These are phyloP conservation scores for Rhea americana DNA, from an alignment of 2,113 vertebrate genomes.

Conservation along the genomic window DNA sequence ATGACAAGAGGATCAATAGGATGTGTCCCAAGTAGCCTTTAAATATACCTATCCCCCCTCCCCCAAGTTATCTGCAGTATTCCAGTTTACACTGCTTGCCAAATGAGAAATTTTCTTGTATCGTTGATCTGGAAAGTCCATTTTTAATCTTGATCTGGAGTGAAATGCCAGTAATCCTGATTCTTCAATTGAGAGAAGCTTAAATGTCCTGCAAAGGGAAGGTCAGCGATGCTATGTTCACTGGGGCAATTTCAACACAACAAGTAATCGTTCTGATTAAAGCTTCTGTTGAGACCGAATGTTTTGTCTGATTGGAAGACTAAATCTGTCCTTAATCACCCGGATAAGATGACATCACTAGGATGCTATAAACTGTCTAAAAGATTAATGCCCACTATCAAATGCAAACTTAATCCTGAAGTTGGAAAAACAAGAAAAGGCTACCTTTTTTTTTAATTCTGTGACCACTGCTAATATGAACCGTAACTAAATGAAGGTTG, in stretches of 20 bases:
- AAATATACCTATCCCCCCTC: not conserved
- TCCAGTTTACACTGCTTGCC: not conserved
- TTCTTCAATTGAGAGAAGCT: constrained; percentile 35
- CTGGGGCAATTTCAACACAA: not conserved
- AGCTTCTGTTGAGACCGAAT: constrained; percentile 14
- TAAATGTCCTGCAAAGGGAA: constrained; percentile 46
- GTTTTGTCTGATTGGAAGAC: constrained; percentile 46
- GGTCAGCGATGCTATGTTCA: not conserved
- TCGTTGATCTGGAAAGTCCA: constrained; percentile 21
- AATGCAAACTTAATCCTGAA: constrained; percentile 30
- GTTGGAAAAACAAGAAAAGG: constrained; percentile 3
- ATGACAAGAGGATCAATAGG: not conserved
- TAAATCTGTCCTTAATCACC: constrained; percentile 55
- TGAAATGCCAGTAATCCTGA: constrained; percentile 41
- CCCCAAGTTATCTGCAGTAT: not conserved
- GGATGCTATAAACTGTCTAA: not conserved
- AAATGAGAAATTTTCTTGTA: constrained; percentile 35
- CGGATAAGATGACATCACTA: constrained; percentile 20
- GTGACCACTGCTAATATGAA: not conserved
- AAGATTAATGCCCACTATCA: constrained; percentile 9
- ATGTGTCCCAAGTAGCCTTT: not conserved
- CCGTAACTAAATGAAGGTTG: not conserved
- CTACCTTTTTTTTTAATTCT: not conserved
- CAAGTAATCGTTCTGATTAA: constrained; percentile 16
- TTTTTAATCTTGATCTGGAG: not conserved